Conservation (phyloP, 2,113 vertebrate species). For the Sylvilagus bachmani region DNA sequence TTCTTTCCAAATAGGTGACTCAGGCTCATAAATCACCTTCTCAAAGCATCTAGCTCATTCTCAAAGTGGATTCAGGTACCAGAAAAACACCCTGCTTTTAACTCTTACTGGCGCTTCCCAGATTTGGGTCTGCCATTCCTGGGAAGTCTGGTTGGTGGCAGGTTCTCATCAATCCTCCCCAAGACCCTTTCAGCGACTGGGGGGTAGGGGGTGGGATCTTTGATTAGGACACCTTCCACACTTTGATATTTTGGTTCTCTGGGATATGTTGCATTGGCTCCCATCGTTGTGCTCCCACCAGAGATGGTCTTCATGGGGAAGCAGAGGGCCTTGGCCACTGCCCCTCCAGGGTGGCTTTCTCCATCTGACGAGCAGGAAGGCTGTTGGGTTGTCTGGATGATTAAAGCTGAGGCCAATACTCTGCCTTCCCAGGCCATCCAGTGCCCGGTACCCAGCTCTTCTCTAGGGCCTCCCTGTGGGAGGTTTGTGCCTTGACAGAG, state of each 20-base stretch:
- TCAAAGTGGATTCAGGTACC: not conserved
- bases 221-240: not conserved
- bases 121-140: not conserved
- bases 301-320: not conserved
- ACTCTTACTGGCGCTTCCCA: not conserved
- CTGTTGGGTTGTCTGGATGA: not conserved
- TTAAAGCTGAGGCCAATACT: not conserved
- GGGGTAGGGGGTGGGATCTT: not conserved
- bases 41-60: conserved; percentile 5
- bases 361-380: not conserved
- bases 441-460: not conserved
- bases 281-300: not conserved
- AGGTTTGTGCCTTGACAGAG: not conserved
- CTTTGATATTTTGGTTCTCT: not conserved
- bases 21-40: not conserved
- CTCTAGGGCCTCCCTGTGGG: not conserved
- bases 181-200: not conserved
- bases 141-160: not conserved
- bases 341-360: not conserved
- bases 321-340: not conserved
- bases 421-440: not conserved
- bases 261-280: not conserved
- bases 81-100: not conserved
- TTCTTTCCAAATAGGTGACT: conserved; percentile 49
- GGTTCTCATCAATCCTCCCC: not conserved